phyloP scores from a whole-genome alignment of 2,888 invertebrate species.

The Deilephila porcellus region DNA sequence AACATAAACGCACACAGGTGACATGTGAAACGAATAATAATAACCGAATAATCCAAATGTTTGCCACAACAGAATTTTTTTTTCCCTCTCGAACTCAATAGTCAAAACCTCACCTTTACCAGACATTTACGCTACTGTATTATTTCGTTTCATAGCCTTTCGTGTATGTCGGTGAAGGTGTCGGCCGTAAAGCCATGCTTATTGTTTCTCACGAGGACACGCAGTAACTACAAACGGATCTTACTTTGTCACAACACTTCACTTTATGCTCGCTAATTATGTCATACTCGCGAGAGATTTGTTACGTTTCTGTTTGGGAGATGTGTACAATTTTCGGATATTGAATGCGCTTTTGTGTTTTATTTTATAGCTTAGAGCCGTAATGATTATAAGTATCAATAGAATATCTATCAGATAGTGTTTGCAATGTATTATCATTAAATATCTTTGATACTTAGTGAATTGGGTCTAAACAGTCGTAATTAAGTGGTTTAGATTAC shows the following conservation, averaged over 20 bases:
- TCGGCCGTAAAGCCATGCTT: constrained; percentile 13
- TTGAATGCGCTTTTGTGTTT: not conserved
- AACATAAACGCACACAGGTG: too few relatives aligned
- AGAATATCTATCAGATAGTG: too few relatives aligned
- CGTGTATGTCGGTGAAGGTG: constrained; percentile 16
- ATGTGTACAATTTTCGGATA: not conserved
- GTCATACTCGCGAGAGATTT: not conserved
- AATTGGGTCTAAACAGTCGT: too few relatives aligned
- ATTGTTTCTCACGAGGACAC: constrained; percentile 23
- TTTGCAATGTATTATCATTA: too few relatives aligned
- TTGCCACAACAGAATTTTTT: too few relatives aligned
- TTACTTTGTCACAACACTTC: constrained; percentile 22
- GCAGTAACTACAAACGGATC: not conserved
- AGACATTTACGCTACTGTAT: not conserved
- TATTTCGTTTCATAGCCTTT: not conserved
- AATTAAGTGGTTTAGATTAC: too few relatives aligned
- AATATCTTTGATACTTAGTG: too few relatives aligned
- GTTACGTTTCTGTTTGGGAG: not conserved
- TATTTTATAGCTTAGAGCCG: not conserved
- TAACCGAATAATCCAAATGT: too few relatives aligned
- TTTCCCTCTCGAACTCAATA: too few relatives aligned
- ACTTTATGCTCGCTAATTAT: constrained; percentile 25
- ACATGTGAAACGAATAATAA: too few relatives aligned
- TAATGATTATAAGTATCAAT: not conserved
- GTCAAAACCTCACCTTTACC: too few relatives aligned